Evolutionary conservation across 2,888 invertebrate species (phyloP).

Genomic region (Aspidiotus rigidus): DNA sequence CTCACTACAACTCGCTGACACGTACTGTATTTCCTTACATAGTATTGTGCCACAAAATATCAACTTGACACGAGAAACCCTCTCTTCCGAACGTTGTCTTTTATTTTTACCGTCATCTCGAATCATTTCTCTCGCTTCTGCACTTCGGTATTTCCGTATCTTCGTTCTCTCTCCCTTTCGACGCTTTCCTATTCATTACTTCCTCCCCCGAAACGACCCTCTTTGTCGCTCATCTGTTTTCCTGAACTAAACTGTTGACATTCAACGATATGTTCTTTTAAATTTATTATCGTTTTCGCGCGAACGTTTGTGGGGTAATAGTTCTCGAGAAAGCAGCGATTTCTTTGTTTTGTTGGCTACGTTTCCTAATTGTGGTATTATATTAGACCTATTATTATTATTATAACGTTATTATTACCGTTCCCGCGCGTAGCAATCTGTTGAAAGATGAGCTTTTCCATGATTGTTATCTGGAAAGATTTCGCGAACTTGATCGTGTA

Average conservation of each 20-base stretch:
- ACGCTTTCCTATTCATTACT: not conserved
- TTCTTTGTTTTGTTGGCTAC: not conserved
- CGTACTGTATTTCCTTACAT: conserved; percentile 22
- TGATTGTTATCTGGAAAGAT: no score
- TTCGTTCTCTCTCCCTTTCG: not conserved
- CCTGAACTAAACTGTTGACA: not conserved
- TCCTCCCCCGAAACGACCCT: no score
- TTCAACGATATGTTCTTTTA: conserved; percentile 18
- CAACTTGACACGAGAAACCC: conserved; percentile 10
- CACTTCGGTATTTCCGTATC: not conserved
- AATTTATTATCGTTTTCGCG: conserved; percentile 1
- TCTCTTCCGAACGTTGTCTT: not conserved
- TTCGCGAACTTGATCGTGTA: no score
- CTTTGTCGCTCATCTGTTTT: not conserved
- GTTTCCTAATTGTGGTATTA: no score
- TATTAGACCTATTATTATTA: no score
- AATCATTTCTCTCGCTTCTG: not conserved
- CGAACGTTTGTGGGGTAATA: not conserved
- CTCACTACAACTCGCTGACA: conserved; percentile 21
- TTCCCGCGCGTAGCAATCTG: no score
- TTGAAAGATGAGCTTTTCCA: no score
- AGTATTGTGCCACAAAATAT: conserved; percentile 25
- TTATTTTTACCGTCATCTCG: conserved; percentile 13
- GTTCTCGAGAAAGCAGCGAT: not conserved
- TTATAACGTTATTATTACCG: no score